These are phyloP conservation scores for Philaenus spumarius DNA, from an alignment of 1,140 invertebrate genomes.

Conservation along the genomic window DNA sequence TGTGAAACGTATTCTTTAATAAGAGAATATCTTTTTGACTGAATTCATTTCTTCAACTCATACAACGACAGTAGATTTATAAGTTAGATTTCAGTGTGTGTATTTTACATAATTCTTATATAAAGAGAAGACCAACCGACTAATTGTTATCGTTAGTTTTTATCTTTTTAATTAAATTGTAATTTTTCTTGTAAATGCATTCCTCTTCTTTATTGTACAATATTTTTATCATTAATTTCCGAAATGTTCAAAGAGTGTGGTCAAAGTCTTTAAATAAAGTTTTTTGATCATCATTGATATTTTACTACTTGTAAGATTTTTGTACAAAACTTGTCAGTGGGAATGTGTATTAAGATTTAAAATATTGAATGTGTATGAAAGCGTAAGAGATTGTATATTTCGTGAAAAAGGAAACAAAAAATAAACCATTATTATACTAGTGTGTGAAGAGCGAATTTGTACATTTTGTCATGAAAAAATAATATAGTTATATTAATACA, in stretches of 20 bases:
- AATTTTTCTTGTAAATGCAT: conserved; percentile 12
- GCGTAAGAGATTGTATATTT: conserved; percentile 3
- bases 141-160: conserved; percentile 5
- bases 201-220: conserved; percentile 8
- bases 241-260: background rate
- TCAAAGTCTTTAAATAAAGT: conserved; percentile 7
- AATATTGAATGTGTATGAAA: background rate
- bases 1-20: background rate
- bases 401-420: background rate
- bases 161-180: conserved; percentile 6
- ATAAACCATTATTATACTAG: background rate
- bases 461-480: conserved; percentile 11
- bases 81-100: conserved; percentile 7
- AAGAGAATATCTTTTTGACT: background rate
- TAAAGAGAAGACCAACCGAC: background rate
- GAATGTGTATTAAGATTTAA: background rate
- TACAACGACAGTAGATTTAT: conserved; percentile 1
- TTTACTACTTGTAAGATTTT: conserved; percentile 19
- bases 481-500: conserved; percentile 15
- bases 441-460: conserved; percentile 6
- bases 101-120: background rate
- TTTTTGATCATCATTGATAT: conserved; percentile 13
- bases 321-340: conserved; percentile 14
- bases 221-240: conserved; percentile 4
- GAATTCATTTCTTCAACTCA: background rate